Evolutionary conservation across 2,888 invertebrate genomes (phyloP).

Genomic region (Pimpla rufipes): DNA sequence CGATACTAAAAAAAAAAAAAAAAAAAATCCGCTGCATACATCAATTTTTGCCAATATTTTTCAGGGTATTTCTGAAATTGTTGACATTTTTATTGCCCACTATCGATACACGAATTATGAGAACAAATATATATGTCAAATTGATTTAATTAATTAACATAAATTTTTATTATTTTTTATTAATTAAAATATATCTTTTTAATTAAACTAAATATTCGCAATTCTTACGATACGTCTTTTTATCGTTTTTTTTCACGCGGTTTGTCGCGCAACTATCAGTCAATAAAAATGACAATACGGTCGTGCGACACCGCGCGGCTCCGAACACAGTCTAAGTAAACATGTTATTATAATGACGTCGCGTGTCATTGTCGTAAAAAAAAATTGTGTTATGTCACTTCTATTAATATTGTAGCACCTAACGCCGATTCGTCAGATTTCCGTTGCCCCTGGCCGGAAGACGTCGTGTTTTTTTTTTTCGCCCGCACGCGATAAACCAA

Average conservation of each 20-base stretch:
- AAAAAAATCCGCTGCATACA: no score
- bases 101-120: no score
- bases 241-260: neutral
- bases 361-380: neutral
- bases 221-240: neutral
- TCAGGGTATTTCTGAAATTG: no score
- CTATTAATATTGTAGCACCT: neutral
- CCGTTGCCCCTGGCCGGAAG: neutral
- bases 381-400: neutral
- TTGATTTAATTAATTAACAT: neutral
- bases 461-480: neutral
- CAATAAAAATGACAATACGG: neutral
- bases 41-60: no score
- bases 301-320: neutral
- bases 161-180: neutral
- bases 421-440: neutral
- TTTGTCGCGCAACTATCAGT: neutral
- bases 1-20: no score
- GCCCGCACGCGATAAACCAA: conserved; percentile 11
- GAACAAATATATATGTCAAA: no score
- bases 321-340: neutral
- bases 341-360: neutral
- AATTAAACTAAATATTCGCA: neutral
- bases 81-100: no score
- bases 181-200: neutral